These are phyloP conservation scores for Brachypteracias leptosomus DNA, from an alignment of 2,113 vertebrate species.

Conservation along the genomic window DNA sequence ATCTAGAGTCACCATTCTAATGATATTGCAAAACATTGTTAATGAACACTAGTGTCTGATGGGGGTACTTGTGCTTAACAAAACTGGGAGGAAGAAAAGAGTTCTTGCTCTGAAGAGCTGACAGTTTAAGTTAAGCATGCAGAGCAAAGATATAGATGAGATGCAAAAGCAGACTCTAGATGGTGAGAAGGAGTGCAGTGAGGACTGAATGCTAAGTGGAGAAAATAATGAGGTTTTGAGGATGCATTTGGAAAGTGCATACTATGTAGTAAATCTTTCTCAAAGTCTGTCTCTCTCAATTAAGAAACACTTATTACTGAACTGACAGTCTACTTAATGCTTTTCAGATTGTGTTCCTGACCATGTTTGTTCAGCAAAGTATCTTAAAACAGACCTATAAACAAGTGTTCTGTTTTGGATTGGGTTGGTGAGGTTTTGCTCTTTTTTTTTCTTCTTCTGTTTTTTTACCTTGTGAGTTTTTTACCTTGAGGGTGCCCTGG, in stretches of 20 bases:
- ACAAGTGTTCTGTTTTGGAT: not conserved
- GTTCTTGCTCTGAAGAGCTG: not conserved
- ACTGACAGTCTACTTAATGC: not conserved
- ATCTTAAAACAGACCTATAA: not conserved
- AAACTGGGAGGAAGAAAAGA: not conserved
- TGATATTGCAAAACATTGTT: not conserved
- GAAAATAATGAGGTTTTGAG: not conserved
- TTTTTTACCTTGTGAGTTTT: not conserved
- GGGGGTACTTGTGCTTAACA: not conserved
- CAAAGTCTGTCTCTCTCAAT: not conserved
- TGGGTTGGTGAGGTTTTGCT: not conserved
- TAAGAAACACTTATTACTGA: not conserved
- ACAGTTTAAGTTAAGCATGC: not conserved
- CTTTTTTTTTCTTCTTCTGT: fast-evolving
- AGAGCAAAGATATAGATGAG: not conserved
- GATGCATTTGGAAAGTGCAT: not conserved
- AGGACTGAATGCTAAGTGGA: not conserved
- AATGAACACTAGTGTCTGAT: not conserved
- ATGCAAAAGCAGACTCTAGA: not conserved
- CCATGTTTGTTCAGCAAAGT: not conserved
- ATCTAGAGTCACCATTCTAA: not conserved
- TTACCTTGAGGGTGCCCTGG: too few relatives aligned
- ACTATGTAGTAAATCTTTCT: not conserved
- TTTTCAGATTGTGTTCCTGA: not conserved
- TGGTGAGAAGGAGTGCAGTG: not conserved